Conservation (phyloP, 2,888 invertebrate species). For the Tillus elongatus region DNA sequence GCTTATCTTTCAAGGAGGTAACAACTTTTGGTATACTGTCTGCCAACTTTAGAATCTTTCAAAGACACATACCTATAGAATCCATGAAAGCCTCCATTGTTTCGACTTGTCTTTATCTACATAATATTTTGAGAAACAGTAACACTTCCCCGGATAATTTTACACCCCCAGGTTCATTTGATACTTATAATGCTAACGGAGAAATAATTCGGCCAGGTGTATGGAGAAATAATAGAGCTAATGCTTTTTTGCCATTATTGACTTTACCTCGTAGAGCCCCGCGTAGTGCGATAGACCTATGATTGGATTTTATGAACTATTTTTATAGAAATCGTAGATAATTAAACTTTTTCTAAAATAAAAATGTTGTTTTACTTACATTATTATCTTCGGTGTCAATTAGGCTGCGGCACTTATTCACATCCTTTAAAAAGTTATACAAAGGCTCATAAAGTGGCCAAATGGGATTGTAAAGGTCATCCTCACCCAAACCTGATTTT, state of each 20-base stretch:
- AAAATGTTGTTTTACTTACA: slow-evolving; percentile 3
- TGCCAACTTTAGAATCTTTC: slow-evolving; percentile 1
- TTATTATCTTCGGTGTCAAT: slow-evolving; percentile 3
- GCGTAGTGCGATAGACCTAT: no score
- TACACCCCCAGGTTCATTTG: slow-evolving; percentile 21
- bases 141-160: slow-evolving; percentile 16
- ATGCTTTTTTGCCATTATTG: slow-evolving; percentile 11
- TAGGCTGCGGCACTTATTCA: slow-evolving; percentile 2
- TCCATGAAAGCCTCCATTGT: slow-evolving; percentile 18
- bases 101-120: slow-evolving; percentile 20
- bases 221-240: slow-evolving; percentile 16
- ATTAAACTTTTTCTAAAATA: slow-evolving; percentile 1
- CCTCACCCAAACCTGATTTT: slow-evolving; percentile 4
- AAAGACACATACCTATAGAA: slow-evolving; percentile 2
- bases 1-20: no score
- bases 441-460: slow-evolving; percentile 4
- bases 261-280: slow-evolving; percentile 7
- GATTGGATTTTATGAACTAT: slow-evolving; percentile 10
- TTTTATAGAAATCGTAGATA: slow-evolving; percentile 5
- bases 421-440: slow-evolving; percentile 1
- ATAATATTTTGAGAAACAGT: slow-evolving; percentile 24
- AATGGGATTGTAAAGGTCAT: slow-evolving; percentile 2
- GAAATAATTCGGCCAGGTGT: slow-evolving; percentile 14
- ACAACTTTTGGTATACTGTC: slow-evolving; percentile 3
- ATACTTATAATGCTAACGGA: slow-evolving; percentile 18